Evolutionary conservation across 2,888 invertebrate genomes (phyloP).

Genomic region (Rotaria sp.): DNA sequence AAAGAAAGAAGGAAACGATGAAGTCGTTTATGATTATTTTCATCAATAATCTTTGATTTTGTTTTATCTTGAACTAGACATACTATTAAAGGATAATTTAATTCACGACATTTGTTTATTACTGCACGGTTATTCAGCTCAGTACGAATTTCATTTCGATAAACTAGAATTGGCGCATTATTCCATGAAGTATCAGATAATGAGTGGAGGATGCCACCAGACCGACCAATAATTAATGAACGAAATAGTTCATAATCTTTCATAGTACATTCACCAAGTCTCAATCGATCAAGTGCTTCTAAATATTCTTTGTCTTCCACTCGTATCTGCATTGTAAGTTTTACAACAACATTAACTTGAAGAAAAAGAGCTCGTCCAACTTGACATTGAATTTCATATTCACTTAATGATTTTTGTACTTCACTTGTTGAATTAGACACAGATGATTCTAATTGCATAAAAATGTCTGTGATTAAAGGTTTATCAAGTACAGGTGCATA

Average conservation of each 20-base stretch:
- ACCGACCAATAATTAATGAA: not conserved
- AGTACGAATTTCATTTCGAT: not conserved
- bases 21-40: not conserved
- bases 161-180: not conserved
- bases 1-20: not conserved
- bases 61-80: not conserved
- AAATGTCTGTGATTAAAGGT: not conserved
- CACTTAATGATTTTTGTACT: not conserved
- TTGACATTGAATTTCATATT: not conserved
- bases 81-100: not conserved
- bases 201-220: not conserved
- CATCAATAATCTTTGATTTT: not conserved
- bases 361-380: not conserved
- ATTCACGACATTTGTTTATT: not conserved
- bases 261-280: not conserved
- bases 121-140: not conserved
- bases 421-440: not conserved
- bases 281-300: not conserved
- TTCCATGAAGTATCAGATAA: not conserved
- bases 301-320: not conserved
- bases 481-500: not conserved
- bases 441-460: not conserved
- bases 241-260: not conserved
- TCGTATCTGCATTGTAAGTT: not conserved
- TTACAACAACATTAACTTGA: not conserved